These are phyloP conservation scores for Octonoba sinensis DNA, from an alignment of 2,888 invertebrate species.

Conservation along the genomic window DNA sequence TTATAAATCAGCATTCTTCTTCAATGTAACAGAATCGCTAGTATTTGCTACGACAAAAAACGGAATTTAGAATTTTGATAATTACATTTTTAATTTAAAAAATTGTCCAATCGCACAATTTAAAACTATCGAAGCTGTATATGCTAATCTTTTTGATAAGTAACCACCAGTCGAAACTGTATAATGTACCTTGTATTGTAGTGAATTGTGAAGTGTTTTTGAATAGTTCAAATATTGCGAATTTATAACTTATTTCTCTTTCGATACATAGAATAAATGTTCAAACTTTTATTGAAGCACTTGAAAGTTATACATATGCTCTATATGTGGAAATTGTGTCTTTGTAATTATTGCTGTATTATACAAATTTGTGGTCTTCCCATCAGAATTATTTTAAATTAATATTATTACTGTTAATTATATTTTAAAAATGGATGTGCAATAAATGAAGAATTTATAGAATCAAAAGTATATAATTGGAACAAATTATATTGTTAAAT, in stretches of 20 bases:
- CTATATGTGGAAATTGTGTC: too few relatives aligned
- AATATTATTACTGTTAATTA: background rate
- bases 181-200: too few relatives aligned
- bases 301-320: too few relatives aligned
- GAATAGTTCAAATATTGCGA: too few relatives aligned
- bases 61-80: constrained; percentile 29
- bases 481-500: constrained; percentile 4
- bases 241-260: too few relatives aligned
- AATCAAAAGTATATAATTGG: constrained; percentile 1
- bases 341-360: too few relatives aligned
- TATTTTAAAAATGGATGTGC: constrained; percentile 5
- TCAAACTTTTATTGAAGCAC: too few relatives aligned
- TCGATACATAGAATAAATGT: too few relatives aligned
- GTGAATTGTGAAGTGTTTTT: too few relatives aligned
- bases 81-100: constrained; percentile 47
- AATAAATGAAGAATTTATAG: background rate
- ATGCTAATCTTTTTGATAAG: background rate
- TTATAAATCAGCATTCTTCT: constrained; percentile 20
- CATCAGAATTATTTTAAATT: background rate
- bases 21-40: constrained; percentile 40
- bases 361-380: too few relatives aligned
- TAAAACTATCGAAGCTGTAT: constrained; percentile 31
- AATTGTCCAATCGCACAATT: constrained; percentile 63
- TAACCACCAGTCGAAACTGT: too few relatives aligned
- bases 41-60: constrained; percentile 20